Conservation (phyloP, 1,140 invertebrate species). For the Nymphalis io region DNA sequence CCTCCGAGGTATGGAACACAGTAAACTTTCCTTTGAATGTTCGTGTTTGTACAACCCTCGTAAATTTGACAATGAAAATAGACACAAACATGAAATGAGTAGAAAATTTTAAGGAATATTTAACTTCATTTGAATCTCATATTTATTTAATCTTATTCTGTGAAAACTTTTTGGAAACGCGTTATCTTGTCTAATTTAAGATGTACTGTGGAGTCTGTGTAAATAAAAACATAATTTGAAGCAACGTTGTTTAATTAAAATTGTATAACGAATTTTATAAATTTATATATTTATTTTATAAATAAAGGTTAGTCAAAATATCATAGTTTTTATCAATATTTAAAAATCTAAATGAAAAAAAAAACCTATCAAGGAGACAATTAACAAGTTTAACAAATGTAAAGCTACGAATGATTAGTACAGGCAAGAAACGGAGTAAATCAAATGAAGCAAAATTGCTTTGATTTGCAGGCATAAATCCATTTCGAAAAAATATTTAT, state of each 20-base stretch:
- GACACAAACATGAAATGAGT: slow-evolving; percentile 14
- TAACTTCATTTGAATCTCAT: slow-evolving; percentile 16
- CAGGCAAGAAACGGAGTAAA: too few relatives aligned
- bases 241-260: neutral
- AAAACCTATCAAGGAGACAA: too few relatives aligned
- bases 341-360: too few relatives aligned
- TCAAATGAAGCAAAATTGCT: too few relatives aligned
- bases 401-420: too few relatives aligned
- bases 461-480: too few relatives aligned
- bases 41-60: slow-evolving; percentile 42
- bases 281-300: too few relatives aligned
- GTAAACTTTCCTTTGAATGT: slow-evolving; percentile 36
- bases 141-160: neutral
- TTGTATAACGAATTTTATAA: neutral
- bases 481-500: too few relatives aligned
- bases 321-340: too few relatives aligned
- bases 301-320: too few relatives aligned
- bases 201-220: neutral
- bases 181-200: neutral
- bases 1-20: slow-evolving; percentile 17
- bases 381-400: too few relatives aligned
- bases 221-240: neutral
- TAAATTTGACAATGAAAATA: slow-evolving; percentile 53
- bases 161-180: neutral
- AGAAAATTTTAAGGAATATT: slow-evolving; percentile 18